These are phyloP conservation scores for Smittia aterrima DNA, from an alignment of 2,888 invertebrate species.

Conservation along the genomic window DNA sequence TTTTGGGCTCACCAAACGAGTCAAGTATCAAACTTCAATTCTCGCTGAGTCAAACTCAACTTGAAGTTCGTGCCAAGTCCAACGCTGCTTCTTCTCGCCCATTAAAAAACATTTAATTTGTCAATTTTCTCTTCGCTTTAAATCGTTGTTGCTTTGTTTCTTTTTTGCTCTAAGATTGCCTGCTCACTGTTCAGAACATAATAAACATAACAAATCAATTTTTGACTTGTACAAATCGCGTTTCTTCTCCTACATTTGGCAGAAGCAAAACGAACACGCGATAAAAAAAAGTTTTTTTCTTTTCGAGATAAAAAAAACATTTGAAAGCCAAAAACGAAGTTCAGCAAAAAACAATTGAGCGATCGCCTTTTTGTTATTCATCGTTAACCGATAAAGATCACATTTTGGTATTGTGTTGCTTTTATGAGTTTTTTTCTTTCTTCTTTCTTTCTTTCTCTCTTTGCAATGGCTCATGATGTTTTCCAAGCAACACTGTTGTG, in stretches of 20 bases:
- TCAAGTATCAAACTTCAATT: no score
- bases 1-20: no score
- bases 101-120: slow-evolving; percentile 1
- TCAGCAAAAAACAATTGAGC: not conserved
- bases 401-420: slow-evolving; percentile 7
- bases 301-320: not conserved
- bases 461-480: not conserved
- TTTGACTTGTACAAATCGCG: not conserved
- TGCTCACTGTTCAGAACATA: not conserved
- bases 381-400: slow-evolving; percentile 11
- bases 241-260: not conserved
- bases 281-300: slow-evolving; percentile 1
- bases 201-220: slow-evolving; percentile 3
- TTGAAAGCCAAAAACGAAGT: slow-evolving; percentile 3
- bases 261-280: not conserved
- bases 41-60: no score
- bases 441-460: not conserved
- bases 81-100: not conserved
- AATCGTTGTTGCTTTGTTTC: not conserved
- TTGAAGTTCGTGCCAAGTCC: no score
- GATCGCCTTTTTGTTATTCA: not conserved
- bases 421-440: not conserved
- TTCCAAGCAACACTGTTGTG: not conserved
- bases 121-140: not conserved
- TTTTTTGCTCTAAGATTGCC: not conserved